phyloP scores from a whole-genome alignment of 2,113 vertebrate genomes.

The Mungos mungo region DNA sequence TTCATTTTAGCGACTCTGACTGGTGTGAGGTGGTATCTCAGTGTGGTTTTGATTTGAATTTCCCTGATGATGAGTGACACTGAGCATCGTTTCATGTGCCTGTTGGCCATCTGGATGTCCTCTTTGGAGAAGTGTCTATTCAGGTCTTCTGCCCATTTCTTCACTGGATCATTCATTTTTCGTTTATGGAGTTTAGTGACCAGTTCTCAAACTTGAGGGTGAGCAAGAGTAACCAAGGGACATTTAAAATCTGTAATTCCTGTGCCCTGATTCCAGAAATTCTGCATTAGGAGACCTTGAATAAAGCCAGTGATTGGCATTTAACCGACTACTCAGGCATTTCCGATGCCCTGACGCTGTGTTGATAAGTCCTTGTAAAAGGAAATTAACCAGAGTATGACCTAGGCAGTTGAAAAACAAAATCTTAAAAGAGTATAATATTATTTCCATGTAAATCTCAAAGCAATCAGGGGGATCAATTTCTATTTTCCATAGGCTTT shows the following conservation, averaged over 20 bases:
- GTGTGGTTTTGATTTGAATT: too few relatives aligned
- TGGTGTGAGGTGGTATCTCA: too few relatives aligned
- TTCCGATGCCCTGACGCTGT: neutral
- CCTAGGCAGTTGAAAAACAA: neutral
- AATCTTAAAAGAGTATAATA: neutral
- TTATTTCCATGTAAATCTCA: neutral
- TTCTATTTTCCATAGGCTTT: neutral
- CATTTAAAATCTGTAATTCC: neutral
- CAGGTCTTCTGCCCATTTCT: too few relatives aligned
- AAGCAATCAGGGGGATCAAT: neutral
- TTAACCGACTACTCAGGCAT: neutral
- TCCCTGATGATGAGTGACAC: too few relatives aligned
- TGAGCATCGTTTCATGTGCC: too few relatives aligned
- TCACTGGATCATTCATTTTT: too few relatives aligned
- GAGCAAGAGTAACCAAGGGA: neutral
- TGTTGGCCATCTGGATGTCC: too few relatives aligned
- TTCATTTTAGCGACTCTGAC: too few relatives aligned
- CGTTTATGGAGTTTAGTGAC: too few relatives aligned
- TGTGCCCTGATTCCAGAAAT: neutral
- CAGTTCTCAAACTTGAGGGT: neutral
- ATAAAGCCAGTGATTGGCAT: neutral
- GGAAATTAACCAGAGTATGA: neutral
- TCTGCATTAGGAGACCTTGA: neutral
- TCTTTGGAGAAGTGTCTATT: too few relatives aligned
- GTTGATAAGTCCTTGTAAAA: slow-evolving; percentile 2